Percentiles rank a stretch among this genome's conserved stretches.
phyloP scores from a whole-genome alignment of 2,797 vertebrate species.

The Ptychadena robeensis region DNA sequence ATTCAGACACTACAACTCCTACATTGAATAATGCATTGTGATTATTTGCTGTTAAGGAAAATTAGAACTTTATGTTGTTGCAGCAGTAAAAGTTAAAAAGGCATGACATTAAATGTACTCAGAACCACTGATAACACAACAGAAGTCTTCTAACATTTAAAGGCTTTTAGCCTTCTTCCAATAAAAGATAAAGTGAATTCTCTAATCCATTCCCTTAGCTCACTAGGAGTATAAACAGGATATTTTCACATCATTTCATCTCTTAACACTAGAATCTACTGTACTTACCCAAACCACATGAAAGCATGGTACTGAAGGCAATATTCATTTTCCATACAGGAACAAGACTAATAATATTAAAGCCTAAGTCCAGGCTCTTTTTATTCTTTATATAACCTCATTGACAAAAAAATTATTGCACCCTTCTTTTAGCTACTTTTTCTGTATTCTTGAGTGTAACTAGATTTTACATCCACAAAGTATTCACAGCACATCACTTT shows the following conservation, averaged over 20 bases:
- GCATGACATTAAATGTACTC: not conserved
- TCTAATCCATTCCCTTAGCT: not conserved
- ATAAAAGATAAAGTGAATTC: not conserved
- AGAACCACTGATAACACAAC: not conserved
- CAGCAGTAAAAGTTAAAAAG: not conserved
- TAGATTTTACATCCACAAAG: too few relatives aligned
- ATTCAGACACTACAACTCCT: constrained; percentile 1
- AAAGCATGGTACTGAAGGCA: not conserved
- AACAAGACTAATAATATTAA: too few relatives aligned
- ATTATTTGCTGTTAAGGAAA: not conserved
- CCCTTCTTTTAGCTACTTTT: too few relatives aligned
- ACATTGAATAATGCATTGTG: not conserved
- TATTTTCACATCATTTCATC: not conserved
- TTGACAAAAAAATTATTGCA: too few relatives aligned
- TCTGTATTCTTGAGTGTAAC: too few relatives aligned
- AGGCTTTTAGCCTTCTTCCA: not conserved
- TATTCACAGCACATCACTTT: too few relatives aligned
- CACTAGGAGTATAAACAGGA: not conserved
- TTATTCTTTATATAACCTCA: too few relatives aligned
- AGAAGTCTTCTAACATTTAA: not conserved
- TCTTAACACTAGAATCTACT: not conserved
- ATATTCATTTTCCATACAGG: too few relatives aligned
- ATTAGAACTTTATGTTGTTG: not conserved
- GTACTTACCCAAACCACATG: not conserved
- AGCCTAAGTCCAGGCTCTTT: too few relatives aligned